phyloP scores from a whole-genome alignment of 2,113 vertebrate species.

The Setophaga petechia region DNA sequence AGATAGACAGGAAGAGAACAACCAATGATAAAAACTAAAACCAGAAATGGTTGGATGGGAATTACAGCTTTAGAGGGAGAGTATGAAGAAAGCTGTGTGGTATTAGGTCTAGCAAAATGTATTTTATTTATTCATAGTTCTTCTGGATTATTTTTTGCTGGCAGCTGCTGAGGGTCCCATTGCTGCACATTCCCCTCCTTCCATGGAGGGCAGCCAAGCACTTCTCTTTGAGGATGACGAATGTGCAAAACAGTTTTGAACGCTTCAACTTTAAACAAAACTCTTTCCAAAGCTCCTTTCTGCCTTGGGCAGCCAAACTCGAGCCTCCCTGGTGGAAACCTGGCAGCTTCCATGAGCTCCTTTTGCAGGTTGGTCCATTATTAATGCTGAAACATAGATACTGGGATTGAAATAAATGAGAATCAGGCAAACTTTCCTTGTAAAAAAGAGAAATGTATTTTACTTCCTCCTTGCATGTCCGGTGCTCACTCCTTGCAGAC shows the following conservation, averaged over 20 bases:
- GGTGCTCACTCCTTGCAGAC: neutral
- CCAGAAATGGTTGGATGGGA: neutral
- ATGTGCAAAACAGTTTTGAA: neutral
- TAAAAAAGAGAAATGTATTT: neutral
- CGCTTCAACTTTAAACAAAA: neutral
- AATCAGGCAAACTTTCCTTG: neutral
- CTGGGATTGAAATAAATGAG: neutral
- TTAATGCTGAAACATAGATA: neutral
- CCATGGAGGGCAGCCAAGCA: neutral
- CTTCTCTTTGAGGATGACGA: conserved; percentile 5
- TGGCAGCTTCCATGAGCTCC: neutral
- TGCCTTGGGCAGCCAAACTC: neutral
- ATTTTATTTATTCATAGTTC: conserved; percentile 35
- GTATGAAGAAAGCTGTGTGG: neutral
- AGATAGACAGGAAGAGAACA: neutral
- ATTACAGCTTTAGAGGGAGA: neutral
- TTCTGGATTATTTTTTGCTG: conserved; percentile 26
- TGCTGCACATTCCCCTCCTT: neutral
- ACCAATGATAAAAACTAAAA: neutral
- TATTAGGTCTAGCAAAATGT: neutral
- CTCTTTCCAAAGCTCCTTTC: neutral
- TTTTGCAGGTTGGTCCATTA: neutral
- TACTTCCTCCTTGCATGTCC: neutral
- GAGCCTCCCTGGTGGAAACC: neutral
- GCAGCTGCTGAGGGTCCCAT: neutral